Base-by-base conservation (phyloP, 1,140 invertebrate species). In the Teleopsis dalmanni region DNA sequence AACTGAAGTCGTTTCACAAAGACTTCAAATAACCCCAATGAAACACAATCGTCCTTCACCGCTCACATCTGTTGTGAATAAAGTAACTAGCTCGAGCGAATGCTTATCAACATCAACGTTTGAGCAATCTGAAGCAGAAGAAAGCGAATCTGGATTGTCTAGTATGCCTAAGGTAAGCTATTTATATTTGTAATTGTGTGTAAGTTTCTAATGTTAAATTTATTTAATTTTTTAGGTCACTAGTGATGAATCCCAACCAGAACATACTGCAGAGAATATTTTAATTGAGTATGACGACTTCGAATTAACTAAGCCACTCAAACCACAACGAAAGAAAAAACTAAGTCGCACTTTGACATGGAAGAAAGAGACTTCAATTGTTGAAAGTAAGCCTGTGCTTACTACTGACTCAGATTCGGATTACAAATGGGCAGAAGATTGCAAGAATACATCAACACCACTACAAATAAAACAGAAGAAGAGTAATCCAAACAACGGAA, bases 291-390 rank as follows among this genome's bases (percentile, higher is more conserved):
- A 4, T 16, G n/a, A 0, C 11, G 55, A 64, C 0, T 59, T 62
- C 29, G 58, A 64, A 3, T 59, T 61, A 36, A 35, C 41, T 3
- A 62, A 62, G 26, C 61, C 64, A 0, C 46, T 57, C 36, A 56
- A 62, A 3, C 59, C 59, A 6, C 54, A 57, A n/a, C 64, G 64
- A n/a, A 66, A 65, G 50, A 68, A 68, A 62, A 67, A 67, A 48
- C 55, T 65, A 55, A 61, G 65, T 4, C 64, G 64, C 22, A 63
- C 58, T 7, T 43, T 68, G 5, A 61, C 58, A 25, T 68, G 64
- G 64, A 67, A 67, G 33, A 68, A 67, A 45, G 65, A 68, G 14
- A 61, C 57, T 38, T 62, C 64, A 0, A 58, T 62, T 46, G 55
- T 65, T 13, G 65, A 68, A 38, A 54, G 59, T n/a, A 59, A 57